Evolutionary conservation across 1,140 invertebrate genomes (phyloP).

Genomic region (Penaeus indicus): DNA sequence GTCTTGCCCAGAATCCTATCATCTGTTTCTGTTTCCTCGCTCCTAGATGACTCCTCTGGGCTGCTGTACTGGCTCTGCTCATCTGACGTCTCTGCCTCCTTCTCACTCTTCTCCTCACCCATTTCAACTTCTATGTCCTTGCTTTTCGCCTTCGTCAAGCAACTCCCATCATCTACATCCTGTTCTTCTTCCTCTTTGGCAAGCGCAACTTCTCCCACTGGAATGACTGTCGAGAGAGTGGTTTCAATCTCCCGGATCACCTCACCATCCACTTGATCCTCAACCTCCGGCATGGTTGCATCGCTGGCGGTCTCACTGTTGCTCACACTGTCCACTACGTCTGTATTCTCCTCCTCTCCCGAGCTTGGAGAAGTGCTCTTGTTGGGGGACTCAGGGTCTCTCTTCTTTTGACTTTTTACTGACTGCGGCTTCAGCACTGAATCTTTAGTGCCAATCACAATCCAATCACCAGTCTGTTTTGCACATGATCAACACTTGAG

Average conservation of each 20-base stretch:
- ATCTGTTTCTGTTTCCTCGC: conserved; percentile 34
- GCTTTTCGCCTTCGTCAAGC: no score
- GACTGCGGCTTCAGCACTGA: no score
- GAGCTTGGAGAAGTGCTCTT: no score
- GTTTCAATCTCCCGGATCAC: not conserved
- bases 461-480: not conserved
- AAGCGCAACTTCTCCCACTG: not conserved
- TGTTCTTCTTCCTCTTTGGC: no score
- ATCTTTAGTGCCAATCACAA: no score
- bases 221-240: not conserved
- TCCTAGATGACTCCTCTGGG: not conserved
- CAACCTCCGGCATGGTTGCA: not conserved
- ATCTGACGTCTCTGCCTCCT: not conserved
- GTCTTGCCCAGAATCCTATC: not conserved
- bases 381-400: no score
- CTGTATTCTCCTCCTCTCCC: not conserved
- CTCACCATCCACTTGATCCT: conserved; percentile 8
- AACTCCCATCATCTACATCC: no score
- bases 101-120: not conserved
- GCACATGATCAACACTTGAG: conserved; percentile 46
- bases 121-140: not conserved
- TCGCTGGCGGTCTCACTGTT: no score
- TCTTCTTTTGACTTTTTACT: no score
- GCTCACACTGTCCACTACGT: no score
- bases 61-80: not conserved